These are phyloP conservation scores for Rhabdomys pumilio DNA, from an alignment of 2,797 vertebrate species.

Conservation along the genomic window DNA sequence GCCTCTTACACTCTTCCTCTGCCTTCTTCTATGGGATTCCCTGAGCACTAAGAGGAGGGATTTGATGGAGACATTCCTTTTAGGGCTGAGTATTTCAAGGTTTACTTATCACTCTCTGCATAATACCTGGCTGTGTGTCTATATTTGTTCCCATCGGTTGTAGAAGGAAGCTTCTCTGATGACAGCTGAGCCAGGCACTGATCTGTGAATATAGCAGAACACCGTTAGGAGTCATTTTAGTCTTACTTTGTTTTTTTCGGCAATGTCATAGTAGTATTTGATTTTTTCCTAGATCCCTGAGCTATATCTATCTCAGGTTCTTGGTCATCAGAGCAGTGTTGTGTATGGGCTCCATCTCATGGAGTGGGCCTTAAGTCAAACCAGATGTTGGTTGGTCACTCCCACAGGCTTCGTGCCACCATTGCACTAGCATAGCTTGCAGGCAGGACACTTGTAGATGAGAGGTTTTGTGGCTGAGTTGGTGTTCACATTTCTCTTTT, in stretches of 20 bases:
- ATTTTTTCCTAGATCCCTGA: not conserved
- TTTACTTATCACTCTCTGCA: not conserved
- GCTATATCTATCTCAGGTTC: too few relatives aligned
- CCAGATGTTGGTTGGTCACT: not conserved
- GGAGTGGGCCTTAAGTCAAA: not conserved
- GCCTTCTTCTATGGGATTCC: not conserved
- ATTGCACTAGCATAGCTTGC: not conserved
- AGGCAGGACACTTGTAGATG: not conserved
- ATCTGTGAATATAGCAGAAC: not conserved
- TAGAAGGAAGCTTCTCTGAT: not conserved
- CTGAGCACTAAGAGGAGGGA: too few relatives aligned
- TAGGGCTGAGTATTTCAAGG: not conserved
- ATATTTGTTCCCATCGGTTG: not conserved
- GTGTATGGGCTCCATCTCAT: not conserved
- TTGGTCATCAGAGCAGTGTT: not conserved
- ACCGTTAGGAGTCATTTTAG: not conserved
- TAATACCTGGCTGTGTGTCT: not conserved
- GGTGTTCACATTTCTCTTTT: not conserved
- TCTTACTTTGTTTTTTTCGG: not conserved
- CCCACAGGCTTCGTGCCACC: too few relatives aligned
- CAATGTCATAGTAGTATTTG: not conserved
- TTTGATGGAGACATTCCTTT: not conserved
- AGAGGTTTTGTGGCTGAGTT: not conserved
- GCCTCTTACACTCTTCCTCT: not conserved
- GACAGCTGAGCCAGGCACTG: not conserved